phyloP scores from a whole-genome alignment of 2,113 vertebrate genomes.

The Cynopterus brachyotis region DNA sequence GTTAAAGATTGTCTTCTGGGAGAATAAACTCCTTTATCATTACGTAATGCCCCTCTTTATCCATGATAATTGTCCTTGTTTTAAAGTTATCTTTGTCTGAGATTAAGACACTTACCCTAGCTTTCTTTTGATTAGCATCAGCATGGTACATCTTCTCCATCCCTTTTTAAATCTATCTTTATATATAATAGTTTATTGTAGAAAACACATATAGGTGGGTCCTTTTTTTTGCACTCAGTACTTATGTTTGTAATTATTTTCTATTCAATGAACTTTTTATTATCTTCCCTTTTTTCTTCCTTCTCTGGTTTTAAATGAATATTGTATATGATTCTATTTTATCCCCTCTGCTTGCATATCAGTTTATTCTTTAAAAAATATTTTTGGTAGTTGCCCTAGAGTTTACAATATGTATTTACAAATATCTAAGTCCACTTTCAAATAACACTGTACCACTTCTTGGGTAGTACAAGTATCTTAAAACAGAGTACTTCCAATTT shows the following conservation, averaged over 20 bases:
- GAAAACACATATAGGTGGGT: not conserved
- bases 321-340: not conserved
- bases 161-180: not conserved
- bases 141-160: not conserved
- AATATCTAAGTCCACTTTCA: too few relatives aligned
- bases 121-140: too few relatives aligned
- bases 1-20: not conserved
- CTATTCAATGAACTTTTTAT: not conserved
- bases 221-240: not conserved
- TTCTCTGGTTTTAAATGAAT: not conserved
- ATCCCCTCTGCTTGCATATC: not conserved
- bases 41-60: not conserved
- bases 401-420: too few relatives aligned
- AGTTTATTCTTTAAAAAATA: not conserved
- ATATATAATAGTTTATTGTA: not conserved
- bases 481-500: not conserved
- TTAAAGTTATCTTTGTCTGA: not conserved
- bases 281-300: not conserved
- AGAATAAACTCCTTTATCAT: not conserved
- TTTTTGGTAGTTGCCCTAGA: not conserved
- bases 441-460: too few relatives aligned
- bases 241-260: not conserved
- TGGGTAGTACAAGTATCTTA: too few relatives aligned
- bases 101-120: not conserved
- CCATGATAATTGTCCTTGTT: not conserved